Base-by-base conservation (phyloP, 1,140 invertebrate genomes). In the Pollicipes pollicipes region DNA sequence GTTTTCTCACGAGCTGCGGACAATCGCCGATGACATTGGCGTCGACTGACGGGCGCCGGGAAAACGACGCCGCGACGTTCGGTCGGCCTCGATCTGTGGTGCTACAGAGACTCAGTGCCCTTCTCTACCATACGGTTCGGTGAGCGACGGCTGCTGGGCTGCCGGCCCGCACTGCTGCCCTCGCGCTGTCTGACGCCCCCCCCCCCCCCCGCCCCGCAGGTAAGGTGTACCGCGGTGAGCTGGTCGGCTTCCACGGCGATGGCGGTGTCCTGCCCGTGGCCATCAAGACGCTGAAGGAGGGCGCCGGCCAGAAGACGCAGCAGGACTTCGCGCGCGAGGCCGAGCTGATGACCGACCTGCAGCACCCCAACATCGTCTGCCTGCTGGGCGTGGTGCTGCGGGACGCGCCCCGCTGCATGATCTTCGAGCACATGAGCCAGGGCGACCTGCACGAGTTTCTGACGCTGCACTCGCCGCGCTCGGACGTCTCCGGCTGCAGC, bases 361-460 rank as follows among this genome's bases (percentile, higher is more conserved):
- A 90, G 70, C 95, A 98, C 83, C 91, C 93, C 0, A 97, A 97
- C 78, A 95, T 98, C 74, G 93, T 97, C 66, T 95, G 93, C 80
- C 85, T 98, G 68, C 83, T 97, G 27, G 95, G 94, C 0, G 93
- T 97, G 3, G 89, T 93, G 69, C 83, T 93, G 68, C 89, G 90
- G 74, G 90, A 94, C 70, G 90, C 95, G 76, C 94, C 94, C 0
- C 87, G 92, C 78, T 96, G 93, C 78, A 95, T 97, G 92, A 81
- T 97, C 2, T 97, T 97, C 82, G 95, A 97, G 79, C 96, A 93
- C 77, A 96, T 95, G 91, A 88, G 89, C 1, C 75, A 92, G 77
- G 95, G 95, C 3, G 94, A 98, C 81, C 81, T 98, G 16, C 93
- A 97, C 78, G 94, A 98, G 78, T 97, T 95, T 81, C 80, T 97